Evolutionary conservation across 1,140 invertebrate species (phyloP), one percentile per base, ranked within the genome.

Genomic region (Pogonus chalceus): DNA sequence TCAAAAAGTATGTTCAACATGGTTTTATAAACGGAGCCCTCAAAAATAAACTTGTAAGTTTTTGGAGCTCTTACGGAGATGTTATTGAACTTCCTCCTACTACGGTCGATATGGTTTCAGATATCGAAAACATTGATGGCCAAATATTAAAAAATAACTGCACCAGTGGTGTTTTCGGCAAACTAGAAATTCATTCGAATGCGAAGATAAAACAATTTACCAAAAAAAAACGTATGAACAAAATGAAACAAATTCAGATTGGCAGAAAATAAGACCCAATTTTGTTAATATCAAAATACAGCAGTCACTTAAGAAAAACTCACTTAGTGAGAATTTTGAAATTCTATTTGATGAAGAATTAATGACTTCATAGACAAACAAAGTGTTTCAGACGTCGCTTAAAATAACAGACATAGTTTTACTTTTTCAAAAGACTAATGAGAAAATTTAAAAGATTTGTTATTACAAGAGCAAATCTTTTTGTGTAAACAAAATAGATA

Each of bases 381-480:
- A 54, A 54, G 53, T 22, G 43, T 54, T 14, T 31, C 22, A 49
- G 49, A 54, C 20, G 53, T 47, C 22, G 23, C 26, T 4, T 31
- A 49, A 35, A 61, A 67, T 23, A 70, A 68, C 14, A 23, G 47
- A 49, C 53, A 48, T 37, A 21, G 18, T 31, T 49, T 54, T 54
- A 35, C 14, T 35, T 20, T 49, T 3, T 54, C 53, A 31, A n/a
- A 20, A 22, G 14, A 54, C 14, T 49, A 47, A 20, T 20, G 49
- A 16, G 12, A 47, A 23, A 50, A 35, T 35, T 54, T 54, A 35
- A 4, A 50, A 31, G 54, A 49, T 2, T 31, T 55, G 14, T 43
- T 55, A 39, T 35, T 52, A 21, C 20, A n/a, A n/a, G n/a, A n/a
- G n/a, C n/a, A n/a, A n/a, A n/a, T n/a, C n/a, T n/a, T n/a, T n/a